Evolutionary conservation across 2,888 invertebrate genomes (phyloP).

Genomic region (Agriotes lineatus): DNA sequence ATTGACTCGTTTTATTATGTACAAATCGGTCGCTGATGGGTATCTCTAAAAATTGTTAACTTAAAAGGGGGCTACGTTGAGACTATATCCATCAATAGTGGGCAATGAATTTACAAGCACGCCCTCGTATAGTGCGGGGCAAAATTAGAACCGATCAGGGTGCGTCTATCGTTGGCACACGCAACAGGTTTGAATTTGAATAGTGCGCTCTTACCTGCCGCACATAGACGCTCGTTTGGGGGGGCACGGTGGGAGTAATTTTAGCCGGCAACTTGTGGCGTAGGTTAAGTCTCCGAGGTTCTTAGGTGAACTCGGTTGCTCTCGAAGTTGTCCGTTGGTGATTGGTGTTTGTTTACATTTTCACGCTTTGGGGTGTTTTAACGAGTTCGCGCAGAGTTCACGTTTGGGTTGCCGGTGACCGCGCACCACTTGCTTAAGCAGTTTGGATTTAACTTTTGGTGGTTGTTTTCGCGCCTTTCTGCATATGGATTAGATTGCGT

Average conservation of each 20-base stretch:
- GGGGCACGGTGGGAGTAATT: constrained; percentile 37
- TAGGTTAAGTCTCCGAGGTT: constrained; percentile 38
- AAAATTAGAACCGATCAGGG: constrained; percentile 3
- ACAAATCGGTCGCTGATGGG: too few relatives aligned
- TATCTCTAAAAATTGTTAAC: too few relatives aligned
- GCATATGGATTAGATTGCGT: not conserved
- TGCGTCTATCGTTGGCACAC: constrained; percentile 13
- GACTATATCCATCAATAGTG: too few relatives aligned
- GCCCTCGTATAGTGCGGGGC: not conserved
- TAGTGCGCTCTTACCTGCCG: constrained; percentile 29
- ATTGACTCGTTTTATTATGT: too few relatives aligned
- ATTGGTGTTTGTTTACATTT: constrained; percentile 36
- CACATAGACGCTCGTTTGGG: constrained; percentile 14
- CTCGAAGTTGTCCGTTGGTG: constrained; percentile 20
- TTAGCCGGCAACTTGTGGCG: constrained; percentile 37
- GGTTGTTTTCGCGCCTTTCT: not conserved
- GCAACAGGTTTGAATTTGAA: constrained; percentile 29
- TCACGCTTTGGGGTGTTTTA: constrained; percentile 25
- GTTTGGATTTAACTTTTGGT: not conserved
- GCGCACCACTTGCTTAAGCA: not conserved
- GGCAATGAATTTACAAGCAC: not conserved
- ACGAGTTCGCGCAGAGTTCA: not conserved
- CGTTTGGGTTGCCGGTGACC: not conserved
- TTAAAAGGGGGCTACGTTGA: too few relatives aligned
- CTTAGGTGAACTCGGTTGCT: constrained; percentile 26